Conservation (phyloP, 2,888 invertebrate genomes). For the Conchocele bisecta region DNA sequence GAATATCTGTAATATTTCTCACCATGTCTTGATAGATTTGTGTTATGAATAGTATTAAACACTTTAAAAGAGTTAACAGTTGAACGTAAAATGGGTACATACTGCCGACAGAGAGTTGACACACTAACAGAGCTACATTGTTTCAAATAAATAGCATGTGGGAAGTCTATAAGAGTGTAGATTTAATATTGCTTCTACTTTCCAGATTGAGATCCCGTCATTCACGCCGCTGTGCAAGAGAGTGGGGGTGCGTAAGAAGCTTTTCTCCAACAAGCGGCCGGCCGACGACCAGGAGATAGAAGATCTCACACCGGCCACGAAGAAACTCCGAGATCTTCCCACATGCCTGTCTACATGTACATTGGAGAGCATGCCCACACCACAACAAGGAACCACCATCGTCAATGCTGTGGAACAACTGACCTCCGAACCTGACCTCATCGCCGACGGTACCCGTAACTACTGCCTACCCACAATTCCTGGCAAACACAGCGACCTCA, state of each 20-base stretch:
- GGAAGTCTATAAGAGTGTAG: no score
- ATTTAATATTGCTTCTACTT: no score
- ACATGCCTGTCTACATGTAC: not conserved
- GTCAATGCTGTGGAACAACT: slow-evolving; percentile 42
- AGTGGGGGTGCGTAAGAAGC: slow-evolving; percentile 15
- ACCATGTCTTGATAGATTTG: no score
- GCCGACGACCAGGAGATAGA: slow-evolving; percentile 23
- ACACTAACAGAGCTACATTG: no score
- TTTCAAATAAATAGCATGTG: no score
- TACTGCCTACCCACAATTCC: slow-evolving; percentile 69
- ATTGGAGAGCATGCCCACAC: not conserved
- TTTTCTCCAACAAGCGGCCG: slow-evolving; percentile 34
- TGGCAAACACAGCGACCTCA: slow-evolving; percentile 74
- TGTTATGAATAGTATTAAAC: no score
- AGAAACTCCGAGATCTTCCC: slow-evolving; percentile 15
- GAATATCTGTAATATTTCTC: no score
- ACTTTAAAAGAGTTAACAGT: no score
- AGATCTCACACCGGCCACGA: slow-evolving; percentile 28
- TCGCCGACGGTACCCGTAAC: slow-evolving; percentile 50
- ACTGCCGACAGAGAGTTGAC: no score
- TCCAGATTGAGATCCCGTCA: slow-evolving; percentile 17
- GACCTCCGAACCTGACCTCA: slow-evolving; percentile 29
- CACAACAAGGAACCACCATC: slow-evolving; percentile 6
- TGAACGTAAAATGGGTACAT: no score
- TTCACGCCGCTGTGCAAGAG: no score